These are phyloP conservation scores for Dynastes hyllus DNA, from an alignment of 2,888 invertebrate genomes.

Conservation along the genomic window DNA sequence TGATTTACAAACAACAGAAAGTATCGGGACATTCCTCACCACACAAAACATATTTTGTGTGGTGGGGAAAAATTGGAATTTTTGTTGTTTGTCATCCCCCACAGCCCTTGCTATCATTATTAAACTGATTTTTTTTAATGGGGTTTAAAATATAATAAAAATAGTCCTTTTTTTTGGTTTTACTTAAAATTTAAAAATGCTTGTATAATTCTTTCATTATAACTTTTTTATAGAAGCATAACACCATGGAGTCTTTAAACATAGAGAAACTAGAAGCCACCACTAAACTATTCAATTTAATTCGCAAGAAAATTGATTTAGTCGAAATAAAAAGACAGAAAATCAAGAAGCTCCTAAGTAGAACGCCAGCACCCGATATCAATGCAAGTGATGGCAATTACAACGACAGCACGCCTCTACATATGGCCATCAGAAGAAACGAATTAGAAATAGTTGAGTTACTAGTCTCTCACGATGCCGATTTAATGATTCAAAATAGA, in stretches of 20 bases:
- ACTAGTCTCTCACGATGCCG: neutral
- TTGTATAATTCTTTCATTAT: neutral
- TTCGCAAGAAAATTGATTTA: neutral
- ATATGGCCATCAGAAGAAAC: neutral
- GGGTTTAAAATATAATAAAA: too few relatives aligned
- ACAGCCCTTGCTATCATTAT: too few relatives aligned
- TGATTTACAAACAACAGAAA: too few relatives aligned
- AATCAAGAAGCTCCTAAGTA: neutral
- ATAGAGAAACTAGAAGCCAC: neutral
- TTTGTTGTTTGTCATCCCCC: too few relatives aligned
- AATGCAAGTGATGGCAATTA: constrained; percentile 13
- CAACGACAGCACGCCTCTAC: neutral
- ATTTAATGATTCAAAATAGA: neutral
- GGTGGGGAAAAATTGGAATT: too few relatives aligned
- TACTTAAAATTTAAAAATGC: too few relatives aligned
- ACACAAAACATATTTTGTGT: too few relatives aligned
- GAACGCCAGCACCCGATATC: neutral
- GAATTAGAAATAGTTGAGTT: neutral
- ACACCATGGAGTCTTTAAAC: neutral
- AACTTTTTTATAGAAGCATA: neutral
- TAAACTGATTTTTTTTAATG: too few relatives aligned
- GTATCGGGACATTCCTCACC: too few relatives aligned
- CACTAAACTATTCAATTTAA: neutral
- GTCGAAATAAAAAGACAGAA: neutral
- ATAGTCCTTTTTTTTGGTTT: too few relatives aligned